Evolutionary conservation across 23 tunicate species (phyloP).

Genomic region (Ciona savignyi): DNA sequence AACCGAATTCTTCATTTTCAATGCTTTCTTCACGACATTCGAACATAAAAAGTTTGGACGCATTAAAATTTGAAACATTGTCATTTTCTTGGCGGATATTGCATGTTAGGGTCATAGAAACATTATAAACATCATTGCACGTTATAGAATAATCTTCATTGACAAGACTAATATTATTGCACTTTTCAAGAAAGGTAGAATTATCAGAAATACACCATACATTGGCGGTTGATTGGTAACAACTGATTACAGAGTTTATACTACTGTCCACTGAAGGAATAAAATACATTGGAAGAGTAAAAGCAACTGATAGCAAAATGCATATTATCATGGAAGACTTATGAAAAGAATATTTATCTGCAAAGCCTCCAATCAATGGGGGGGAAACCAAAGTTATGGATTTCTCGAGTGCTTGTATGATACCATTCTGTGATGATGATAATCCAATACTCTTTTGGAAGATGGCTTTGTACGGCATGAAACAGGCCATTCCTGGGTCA

Average conservation of each 20-base stretch:
- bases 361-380: constrained; percentile 33
- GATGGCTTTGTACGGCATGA: constrained; percentile 77
- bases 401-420: constrained; percentile 59
- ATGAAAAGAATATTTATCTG: constrained; percentile 38
- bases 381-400: constrained; percentile 34
- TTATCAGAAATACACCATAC: not conserved
- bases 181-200: not conserved
- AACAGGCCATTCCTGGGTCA: constrained; percentile 30
- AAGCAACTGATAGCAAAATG: constrained; percentile 31
- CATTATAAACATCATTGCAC: not conserved
- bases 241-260: not conserved
- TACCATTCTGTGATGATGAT: constrained; percentile 68
- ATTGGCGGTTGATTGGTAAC: not conserved
- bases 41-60: not conserved
- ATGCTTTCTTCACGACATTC: not conserved
- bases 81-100: not conserved
- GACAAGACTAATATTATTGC: not conserved
- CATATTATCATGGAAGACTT: constrained; percentile 36
- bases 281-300: constrained; percentile 66
- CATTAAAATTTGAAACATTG: not conserved
- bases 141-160: not conserved
- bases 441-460: constrained; percentile 73
- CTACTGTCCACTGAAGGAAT: constrained; percentile 15
- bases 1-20: constrained; percentile 18
- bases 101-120: not conserved